Base-by-base conservation (phyloP, 2,888 invertebrate genomes). In the Stenichneumon culpator region DNA sequence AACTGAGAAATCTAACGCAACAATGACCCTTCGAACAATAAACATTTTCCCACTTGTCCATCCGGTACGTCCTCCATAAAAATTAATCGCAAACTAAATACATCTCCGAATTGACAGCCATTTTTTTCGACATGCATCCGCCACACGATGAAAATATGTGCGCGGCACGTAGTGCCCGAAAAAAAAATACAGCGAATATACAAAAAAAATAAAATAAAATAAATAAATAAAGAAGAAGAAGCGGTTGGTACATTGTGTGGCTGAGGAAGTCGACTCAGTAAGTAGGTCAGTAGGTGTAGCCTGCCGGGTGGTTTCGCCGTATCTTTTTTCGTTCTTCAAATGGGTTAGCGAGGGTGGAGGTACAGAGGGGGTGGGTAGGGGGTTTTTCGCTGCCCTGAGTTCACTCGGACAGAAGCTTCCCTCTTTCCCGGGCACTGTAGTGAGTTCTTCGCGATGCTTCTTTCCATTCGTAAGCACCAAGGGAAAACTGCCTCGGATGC, bases 281-380 rank as follows among this genome's bases (percentile, higher is more conserved):
- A 80, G 78, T 84, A 65, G 84, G 81, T 84, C 81, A 81, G 73
- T 68, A 74, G 65, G 32, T 65, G 75, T 50, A 75, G 65, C 65
- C 19, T 22, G 28, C 75, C 50, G n/a, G 22, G 22, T 32, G 75
- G 50, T 74, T 32, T 47, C 6, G 28, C 19, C 73, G 73, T 75
- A 75, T 75, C 65, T 75, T 75, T 74, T 75, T 65, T 65, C 75
- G 32, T 65, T 65, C 75, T 65, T 52, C 19, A 65, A 75, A 75
- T 75, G 63, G 47, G 75, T 75, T 65, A 50, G 68, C 9, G 39
- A 60, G 28, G 28, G 63, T 47, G 39, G 36, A 19, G 44, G 47
- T 60, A 28, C 28, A 47, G 22, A 54, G 52, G 54, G 19, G 22
- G 47, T 2, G n/a, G 36, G 28, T 9, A n/a, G 67, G 16, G 67